Base-by-base conservation (phyloP, 1,140 invertebrate genomes). In the Eupeodes corollae region DNA sequence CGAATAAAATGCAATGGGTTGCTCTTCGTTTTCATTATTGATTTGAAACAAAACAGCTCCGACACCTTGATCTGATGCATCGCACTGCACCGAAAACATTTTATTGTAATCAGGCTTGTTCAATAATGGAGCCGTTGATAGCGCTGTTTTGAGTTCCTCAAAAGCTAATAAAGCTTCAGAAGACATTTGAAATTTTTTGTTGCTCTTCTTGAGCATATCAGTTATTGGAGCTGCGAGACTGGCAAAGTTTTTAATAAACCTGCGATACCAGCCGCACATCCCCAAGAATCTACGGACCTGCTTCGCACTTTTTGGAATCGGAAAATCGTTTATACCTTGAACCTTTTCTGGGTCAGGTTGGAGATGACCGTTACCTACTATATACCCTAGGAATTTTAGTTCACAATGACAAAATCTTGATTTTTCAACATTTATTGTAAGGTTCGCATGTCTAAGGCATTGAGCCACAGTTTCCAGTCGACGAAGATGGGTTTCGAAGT, bases 171-270 rank as follows among this genome's bases (percentile, higher is more conserved):
- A 47, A 16, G 59, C 64, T n/a, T 57, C 55, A 6, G 41, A 18
- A 16, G 15, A 34, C 37, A 33, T 35, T n/a, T 14, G 8, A 8
- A 19, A 53, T 45, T 10, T 32, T 15, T 11, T 42, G 42, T 6
- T 11, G 31, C n/a, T n/a, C 13, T 40, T 18, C 21, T 44, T 39
- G 3, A 48, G 15, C 1, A 47, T 19, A 13, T 54, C 46, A 10
- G 37, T 39, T 16, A 52, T 43, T 1, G 70, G 69, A 19, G 54
- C 47, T 19, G 69, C 55, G 6, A 67, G 42, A 3, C 52, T 46
- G 0, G 71, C 55, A 51, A 74, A 76, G 52, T 73, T 53, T 14
- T 52, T 54, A 30, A 75, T 62, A 48, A 73, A 76, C 3, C 58
- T 35, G 6, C 67, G 48, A 51, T 72, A 73, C 52, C 68, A 74